Conservation (phyloP, 2,888 invertebrate genomes). For the Synergus itoensis region DNA sequence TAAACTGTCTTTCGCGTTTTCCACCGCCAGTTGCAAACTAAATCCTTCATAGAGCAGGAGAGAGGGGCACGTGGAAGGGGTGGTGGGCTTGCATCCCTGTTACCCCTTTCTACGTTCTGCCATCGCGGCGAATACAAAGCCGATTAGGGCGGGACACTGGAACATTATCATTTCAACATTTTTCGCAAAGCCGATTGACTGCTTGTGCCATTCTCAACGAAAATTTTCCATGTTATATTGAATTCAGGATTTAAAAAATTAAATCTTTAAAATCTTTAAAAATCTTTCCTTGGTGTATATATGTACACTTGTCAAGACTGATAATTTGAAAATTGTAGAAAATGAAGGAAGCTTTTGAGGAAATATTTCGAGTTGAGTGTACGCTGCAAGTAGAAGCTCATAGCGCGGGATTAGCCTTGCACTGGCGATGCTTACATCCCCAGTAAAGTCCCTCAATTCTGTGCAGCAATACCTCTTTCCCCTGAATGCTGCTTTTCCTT, state of each 20-base stretch:
- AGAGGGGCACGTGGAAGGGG: conserved; percentile 32
- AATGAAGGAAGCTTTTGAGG: conserved; percentile 43
- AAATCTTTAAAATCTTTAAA: neutral
- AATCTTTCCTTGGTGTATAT: neutral
- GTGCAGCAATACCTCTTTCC: conserved; percentile 54
- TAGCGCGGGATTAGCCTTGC: conserved; percentile 77
- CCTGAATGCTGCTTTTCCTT: conserved; percentile 53
- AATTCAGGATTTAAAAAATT: neutral
- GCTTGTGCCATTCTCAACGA: conserved; percentile 21
- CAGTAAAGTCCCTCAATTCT: conserved; percentile 68
- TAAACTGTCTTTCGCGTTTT: conserved; percentile 76
- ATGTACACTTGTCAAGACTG: neutral
- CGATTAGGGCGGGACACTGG: conserved; percentile 72
- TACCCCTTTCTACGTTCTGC: conserved; percentile 47
- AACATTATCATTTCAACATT: conserved; percentile 74
- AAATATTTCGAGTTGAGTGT: conserved; percentile 73
- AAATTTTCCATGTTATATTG: conserved; percentile 15
- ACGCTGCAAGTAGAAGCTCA: conserved; percentile 75
- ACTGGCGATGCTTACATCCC: conserved; percentile 77
- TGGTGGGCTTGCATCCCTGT: neutral
- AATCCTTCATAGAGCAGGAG: conserved; percentile 63
- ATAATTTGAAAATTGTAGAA: neutral
- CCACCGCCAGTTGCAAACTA: conserved; percentile 74
- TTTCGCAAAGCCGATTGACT: conserved; percentile 53
- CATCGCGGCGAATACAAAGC: conserved; percentile 72